Base-by-base conservation (phyloP, 2,113 vertebrate species). In the Lota lota region DNA sequence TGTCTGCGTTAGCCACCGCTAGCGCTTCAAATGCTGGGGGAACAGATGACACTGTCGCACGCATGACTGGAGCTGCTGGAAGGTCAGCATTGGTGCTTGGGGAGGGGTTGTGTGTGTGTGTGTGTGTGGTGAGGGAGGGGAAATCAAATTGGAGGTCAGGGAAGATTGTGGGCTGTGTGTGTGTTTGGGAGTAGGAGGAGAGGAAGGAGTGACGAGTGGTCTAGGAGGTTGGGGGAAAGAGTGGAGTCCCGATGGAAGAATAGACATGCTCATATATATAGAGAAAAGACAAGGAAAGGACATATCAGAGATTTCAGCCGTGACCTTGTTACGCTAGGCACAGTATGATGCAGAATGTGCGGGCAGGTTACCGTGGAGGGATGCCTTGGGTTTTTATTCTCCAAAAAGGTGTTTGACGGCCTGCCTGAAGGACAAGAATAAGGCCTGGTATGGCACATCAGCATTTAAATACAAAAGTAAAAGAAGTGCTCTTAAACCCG, bases 1-100 rank as follows among this genome's bases (percentile, higher is more conserved):
- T 40, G 36, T 40, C 2, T 10, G 24, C 24, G 36, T 40, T 40
- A 40, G 36, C 36, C 36, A 40, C 36, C 36, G 11, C 24, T 61
- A 7, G 60, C 71, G 16, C 59, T 72, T 68, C 22, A 24, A 63
- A 64, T 47, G 12, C 53, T 14, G 61, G n/a, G 66, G 0, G 16
- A 65, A 66, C 33, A 33, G 22, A 69, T 50, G 70, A 73, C 74
- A 57, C 10, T 17, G 65, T 65, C 73, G n/a, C 68, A 68, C 20
- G 47, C 74, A 66, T 59, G 24, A 57, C 63, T 51, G 21, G 16
- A 76, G 62, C 62, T 70, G 66, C 17, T 57, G 62, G 70, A 60
- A 59, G 51, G 19, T 64, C 22, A 56, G 17, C 59, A 14, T 63
- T 60, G 54, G 53, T 15, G 14, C 3, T 53, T 64, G 22, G 58